Conservation (phyloP, 1,140 invertebrate genomes). For the Saccostrea glomerata region DNA sequence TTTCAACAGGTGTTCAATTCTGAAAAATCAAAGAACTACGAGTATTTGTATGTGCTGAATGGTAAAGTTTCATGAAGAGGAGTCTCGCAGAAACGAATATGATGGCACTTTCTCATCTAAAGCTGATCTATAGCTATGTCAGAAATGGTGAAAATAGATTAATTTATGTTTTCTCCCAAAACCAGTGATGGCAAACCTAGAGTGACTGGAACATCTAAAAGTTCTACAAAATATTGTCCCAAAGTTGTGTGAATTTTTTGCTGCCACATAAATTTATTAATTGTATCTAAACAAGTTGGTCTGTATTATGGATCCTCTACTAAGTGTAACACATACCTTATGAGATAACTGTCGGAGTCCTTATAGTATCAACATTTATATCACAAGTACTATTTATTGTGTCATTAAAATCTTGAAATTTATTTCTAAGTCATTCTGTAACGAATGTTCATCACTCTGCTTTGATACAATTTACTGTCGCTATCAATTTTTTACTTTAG, state of each 20-base stretch:
- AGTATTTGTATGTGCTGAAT: constrained; percentile 18
- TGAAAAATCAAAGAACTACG: constrained; percentile 47
- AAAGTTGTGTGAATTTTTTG: constrained; percentile 22
- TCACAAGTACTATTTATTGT: background rate
- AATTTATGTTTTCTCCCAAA: constrained; percentile 36
- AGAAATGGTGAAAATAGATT: constrained; percentile 26
- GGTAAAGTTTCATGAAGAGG: constrained; percentile 8
- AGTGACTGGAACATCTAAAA: constrained; percentile 21
- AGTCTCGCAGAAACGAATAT: background rate
- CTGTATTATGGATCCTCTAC: too few species aligned
- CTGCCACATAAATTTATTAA: background rate
- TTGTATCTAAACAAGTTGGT: background rate
- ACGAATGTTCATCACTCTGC: too few species aligned
- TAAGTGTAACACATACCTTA: too few species aligned
- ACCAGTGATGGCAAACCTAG: constrained; percentile 45
- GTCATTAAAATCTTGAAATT: background rate
- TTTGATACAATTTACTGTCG: too few species aligned
- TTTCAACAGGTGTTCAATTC: constrained; percentile 18
- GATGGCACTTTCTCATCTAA: constrained; percentile 38
- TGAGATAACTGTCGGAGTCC: background rate
- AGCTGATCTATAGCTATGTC: background rate
- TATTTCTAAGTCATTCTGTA: background rate
- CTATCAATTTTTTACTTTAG: too few species aligned
- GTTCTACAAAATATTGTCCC: constrained; percentile 17
- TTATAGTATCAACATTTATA: background rate